Evolutionary conservation across 37 sponge, comb jelly and placozoan species (phyloP).

Genomic region (Petrosia ficiformis): DNA sequence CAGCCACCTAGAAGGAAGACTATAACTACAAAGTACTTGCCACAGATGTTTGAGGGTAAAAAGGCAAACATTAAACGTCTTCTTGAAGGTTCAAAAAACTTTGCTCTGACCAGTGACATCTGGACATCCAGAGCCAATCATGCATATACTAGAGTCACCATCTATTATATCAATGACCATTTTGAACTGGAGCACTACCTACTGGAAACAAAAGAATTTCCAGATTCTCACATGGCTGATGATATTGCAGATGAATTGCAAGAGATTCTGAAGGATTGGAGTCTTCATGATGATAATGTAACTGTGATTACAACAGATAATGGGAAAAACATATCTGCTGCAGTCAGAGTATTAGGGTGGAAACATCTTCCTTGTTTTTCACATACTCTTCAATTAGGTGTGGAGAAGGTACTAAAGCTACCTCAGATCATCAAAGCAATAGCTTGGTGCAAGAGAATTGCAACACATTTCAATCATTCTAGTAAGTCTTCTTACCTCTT

Average conservation of each 20-base stretch:
- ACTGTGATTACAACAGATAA: slow-evolving; percentile 13
- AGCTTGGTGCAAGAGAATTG: slow-evolving; percentile 10
- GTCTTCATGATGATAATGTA: background rate
- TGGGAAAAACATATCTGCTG: background rate
- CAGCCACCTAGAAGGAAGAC: slow-evolving; percentile 17
- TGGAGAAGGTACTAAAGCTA: slow-evolving; percentile 11
- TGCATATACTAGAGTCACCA: slow-evolving; percentile 32
- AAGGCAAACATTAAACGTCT: slow-evolving; percentile 2
- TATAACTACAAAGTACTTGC: slow-evolving; percentile 3
- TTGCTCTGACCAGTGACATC: slow-evolving; percentile 27
- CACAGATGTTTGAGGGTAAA: slow-evolving; percentile 12
- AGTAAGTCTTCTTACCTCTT: slow-evolving; percentile 6
- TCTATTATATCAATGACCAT: slow-evolving; percentile 5
- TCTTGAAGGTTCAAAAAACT: background rate
- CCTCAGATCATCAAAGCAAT: slow-evolving; percentile 1
- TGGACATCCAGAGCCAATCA: slow-evolving; percentile 35
- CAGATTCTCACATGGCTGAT: slow-evolving; percentile 25
- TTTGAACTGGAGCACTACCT: slow-evolving; percentile 6
- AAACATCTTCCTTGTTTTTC: slow-evolving; percentile 19
- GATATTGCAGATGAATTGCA: slow-evolving; percentile 13
- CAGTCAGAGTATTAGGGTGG: background rate
- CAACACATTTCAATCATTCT: slow-evolving; percentile 13
- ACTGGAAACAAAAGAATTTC: slow-evolving; percentile 27
- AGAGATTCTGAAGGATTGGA: slow-evolving; percentile 6
- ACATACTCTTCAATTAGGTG: slow-evolving; percentile 17